Conservation (phyloP, 2,113 vertebrate species). For the Chitala chitala region DNA sequence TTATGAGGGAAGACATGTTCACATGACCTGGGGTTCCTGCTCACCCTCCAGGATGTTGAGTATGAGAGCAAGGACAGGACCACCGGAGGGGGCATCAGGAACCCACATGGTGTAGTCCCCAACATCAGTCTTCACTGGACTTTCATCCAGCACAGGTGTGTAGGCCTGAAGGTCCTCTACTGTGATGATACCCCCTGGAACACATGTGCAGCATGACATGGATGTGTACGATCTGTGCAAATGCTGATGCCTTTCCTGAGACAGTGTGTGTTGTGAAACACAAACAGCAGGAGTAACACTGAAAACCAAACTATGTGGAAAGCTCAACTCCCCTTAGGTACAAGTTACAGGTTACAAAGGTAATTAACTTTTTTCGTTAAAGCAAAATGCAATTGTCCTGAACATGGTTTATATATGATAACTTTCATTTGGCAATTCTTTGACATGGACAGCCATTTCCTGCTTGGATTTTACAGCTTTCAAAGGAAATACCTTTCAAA, state of each 20-base stretch:
- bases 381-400: neutral
- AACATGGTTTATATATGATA: neutral
- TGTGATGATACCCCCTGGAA: slow-evolving; percentile 81
- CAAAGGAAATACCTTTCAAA: neutral
- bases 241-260: too few species aligned
- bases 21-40: neutral
- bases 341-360: too few species aligned
- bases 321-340: too few species aligned
- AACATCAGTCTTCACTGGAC: slow-evolving; percentile 62
- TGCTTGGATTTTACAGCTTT: neutral
- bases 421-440: neutral
- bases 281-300: too few species aligned
- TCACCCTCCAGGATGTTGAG: slow-evolving; percentile 87
- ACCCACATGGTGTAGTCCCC: slow-evolving; percentile 69
- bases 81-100: slow-evolving; percentile 78
- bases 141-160: slow-evolving; percentile 60
- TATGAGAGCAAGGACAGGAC: slow-evolving; percentile 83
- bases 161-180: slow-evolving; percentile 77
- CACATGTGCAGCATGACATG: slow-evolving; percentile 30
- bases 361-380: neutral
- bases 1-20: neutral
- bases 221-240: neutral
- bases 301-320: too few species aligned
- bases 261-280: too few species aligned
- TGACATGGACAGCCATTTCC: neutral